Base-by-base conservation (phyloP, 2,113 vertebrate species). In the Mastomys coucha region DNA sequence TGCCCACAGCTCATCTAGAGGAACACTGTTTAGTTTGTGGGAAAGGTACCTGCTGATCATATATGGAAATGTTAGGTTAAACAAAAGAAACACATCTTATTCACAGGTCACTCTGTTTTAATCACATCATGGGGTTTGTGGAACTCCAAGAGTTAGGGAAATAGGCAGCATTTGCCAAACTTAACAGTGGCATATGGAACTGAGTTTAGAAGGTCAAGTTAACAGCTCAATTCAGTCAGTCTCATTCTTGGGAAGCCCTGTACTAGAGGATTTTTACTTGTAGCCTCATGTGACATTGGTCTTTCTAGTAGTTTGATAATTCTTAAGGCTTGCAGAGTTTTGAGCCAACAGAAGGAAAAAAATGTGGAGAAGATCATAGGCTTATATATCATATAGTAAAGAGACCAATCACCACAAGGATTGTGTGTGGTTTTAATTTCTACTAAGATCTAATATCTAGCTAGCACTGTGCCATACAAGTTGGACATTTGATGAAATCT, bases 391-490 rank as follows among this genome's bases (percentile, higher is more conserved):
- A 36, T 3, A 89, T 16, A 3, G 69, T 42, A 65, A 89, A 39
- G 31, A 91, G n/a, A 93, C 1, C 67, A 73, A 31, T 2, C 0
- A 26, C 33, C 69, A 19, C 1, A 93, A 33, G 39, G n/a, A 60
- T 12, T n/a, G 16, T 8, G 2, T 75, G 16, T 88, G 67, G 12
- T 88, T 95, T 80, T 88, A 33, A 77, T 90, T 97, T 95, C 88
- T 77, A 76, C 42, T 39, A 88, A 56, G 31, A 31, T 58, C 51
- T 19, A 91, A 65, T 36, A 94, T 65, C 78, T 77, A 90, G 58
- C 19, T 77, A 94, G 63, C 22, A n/a, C 22, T 73, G 70, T 22
- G 65, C 95, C 58, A 45, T 17, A 95, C n/a, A 91, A 7, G 73
- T 56, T 11, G 67, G 85, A 86, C 42, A 73, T 2, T 53, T 36